phyloP scores from a whole-genome alignment of 2,113 vertebrate genomes.

The Cairina moschata region DNA sequence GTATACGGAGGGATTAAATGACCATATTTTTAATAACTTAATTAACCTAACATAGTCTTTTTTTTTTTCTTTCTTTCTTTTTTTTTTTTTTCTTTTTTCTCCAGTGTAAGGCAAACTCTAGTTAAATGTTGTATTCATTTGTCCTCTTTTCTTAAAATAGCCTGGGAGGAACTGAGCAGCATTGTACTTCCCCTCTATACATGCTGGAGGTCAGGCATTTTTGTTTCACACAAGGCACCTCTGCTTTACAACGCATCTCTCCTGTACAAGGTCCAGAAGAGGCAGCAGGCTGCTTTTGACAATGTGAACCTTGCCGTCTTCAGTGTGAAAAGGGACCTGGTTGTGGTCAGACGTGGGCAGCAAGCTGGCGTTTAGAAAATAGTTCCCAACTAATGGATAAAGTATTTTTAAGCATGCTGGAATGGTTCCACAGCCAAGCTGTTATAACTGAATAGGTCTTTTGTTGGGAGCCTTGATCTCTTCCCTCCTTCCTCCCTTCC shows the following conservation, averaged over 20 bases:
- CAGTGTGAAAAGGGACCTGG: constrained; percentile 29
- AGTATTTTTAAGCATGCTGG: constrained; percentile 62
- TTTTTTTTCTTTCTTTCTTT: background rate
- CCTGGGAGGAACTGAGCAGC: constrained; percentile 27
- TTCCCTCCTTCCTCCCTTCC: constrained; percentile 61
- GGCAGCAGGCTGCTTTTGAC: constrained; percentile 31
- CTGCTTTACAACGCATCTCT: background rate
- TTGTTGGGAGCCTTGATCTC: constrained; percentile 66
- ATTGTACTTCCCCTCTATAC: background rate
- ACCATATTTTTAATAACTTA: constrained; percentile 36
- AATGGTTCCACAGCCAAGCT: constrained; percentile 61
- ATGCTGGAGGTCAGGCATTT: constrained; percentile 15
- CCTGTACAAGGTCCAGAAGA: background rate
- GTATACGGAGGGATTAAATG: background rate
- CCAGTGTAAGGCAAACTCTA: background rate
- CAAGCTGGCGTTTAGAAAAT: constrained; percentile 27
- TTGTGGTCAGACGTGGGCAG: constrained; percentile 36
- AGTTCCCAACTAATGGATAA: constrained; percentile 31
- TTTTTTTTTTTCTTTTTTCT: background rate
- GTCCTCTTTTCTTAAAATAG: constrained; percentile 43
- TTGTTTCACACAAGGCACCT: background rate
- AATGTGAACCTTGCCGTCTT: background rate
- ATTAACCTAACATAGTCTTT: background rate
- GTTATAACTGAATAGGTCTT: constrained; percentile 64
- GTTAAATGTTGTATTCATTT: background rate